These are phyloP conservation scores for Tenodera sinensis DNA, from an alignment of 2,888 invertebrate genomes.

Conservation along the genomic window DNA sequence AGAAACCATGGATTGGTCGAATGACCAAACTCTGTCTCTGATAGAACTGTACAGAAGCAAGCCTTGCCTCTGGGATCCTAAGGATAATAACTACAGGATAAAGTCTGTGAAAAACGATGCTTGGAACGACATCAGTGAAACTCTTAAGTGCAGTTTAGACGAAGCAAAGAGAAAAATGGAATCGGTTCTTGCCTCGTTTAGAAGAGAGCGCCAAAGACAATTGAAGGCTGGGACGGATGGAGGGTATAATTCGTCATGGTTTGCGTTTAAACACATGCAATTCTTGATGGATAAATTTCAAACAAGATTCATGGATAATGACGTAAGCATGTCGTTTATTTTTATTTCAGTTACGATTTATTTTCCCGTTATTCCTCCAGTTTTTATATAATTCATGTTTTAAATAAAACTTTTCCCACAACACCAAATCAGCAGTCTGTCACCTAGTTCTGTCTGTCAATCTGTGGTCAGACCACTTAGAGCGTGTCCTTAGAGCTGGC, in stretches of 20 bases:
- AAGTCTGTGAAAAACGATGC: background rate
- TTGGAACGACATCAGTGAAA: background rate
- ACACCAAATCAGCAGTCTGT: no score
- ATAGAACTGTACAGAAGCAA: background rate
- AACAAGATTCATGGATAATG: background rate
- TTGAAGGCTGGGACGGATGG: background rate
- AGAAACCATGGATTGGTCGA: background rate
- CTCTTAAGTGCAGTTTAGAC: background rate
- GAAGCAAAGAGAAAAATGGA: background rate
- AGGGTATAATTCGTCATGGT: background rate
- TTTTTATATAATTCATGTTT: no score
- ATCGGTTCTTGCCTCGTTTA: background rate
- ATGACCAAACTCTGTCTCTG: background rate
- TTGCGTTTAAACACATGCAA: background rate
- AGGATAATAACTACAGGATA: background rate
- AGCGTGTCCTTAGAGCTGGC: background rate
- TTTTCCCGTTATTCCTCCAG: background rate
- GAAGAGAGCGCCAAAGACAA: background rate
- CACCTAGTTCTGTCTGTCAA: no score
- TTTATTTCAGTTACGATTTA: background rate
- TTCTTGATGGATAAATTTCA: background rate
- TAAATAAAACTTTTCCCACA: no score
- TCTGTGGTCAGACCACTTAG: no score
- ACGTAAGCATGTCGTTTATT: background rate
- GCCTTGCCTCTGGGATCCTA: background rate